A percentile compares a stretch with the other conserved stretches of the same genome.
phyloP scores from a whole-genome alignment of 2,797 vertebrate genomes.

The Sparidentex hasta region DNA sequence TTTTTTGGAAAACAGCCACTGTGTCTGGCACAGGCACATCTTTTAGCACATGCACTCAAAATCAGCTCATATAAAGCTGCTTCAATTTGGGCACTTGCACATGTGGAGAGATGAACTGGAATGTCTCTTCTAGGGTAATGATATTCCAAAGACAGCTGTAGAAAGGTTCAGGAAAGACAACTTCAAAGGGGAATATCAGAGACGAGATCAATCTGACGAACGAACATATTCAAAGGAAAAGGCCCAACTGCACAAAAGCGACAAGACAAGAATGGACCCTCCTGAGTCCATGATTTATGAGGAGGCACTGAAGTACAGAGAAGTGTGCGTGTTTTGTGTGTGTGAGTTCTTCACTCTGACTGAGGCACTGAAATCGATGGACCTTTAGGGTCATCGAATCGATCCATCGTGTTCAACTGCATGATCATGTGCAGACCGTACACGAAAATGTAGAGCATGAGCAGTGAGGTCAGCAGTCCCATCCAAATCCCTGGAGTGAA shows the following conservation, averaged over 20 bases:
- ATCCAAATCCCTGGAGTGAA: slow-evolving; percentile 94
- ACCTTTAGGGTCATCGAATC: slow-evolving; percentile 94
- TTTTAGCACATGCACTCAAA: slow-evolving; percentile 37
- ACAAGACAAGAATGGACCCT: slow-evolving; percentile 5
- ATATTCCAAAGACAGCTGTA: slow-evolving; percentile 24
- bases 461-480: slow-evolving; percentile 89
- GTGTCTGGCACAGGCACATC: slow-evolving; percentile 20
- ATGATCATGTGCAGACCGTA: slow-evolving; percentile 94
- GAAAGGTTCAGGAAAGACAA: slow-evolving; percentile 15
- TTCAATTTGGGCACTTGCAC: slow-evolving; percentile 57
- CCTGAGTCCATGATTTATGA: background rate
- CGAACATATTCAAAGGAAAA: slow-evolving; percentile 18
- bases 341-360: slow-evolving; percentile 81
- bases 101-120: slow-evolving; percentile 21
- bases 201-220: background rate
- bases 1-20: background rate
- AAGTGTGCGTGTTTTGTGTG: slow-evolving; percentile 16
- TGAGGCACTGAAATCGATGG: slow-evolving; percentile 90
- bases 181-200: background rate
- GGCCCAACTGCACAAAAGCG: slow-evolving; percentile 4
- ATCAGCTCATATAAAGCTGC: slow-evolving; percentile 22
- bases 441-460: slow-evolving; percentile 89
- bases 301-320: slow-evolving; percentile 43
- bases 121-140: slow-evolving; percentile 35
- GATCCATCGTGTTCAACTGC: slow-evolving; percentile 93